Evolutionary conservation across 2,888 invertebrate species (phyloP).

Genomic region (Corythucha ciliata): DNA sequence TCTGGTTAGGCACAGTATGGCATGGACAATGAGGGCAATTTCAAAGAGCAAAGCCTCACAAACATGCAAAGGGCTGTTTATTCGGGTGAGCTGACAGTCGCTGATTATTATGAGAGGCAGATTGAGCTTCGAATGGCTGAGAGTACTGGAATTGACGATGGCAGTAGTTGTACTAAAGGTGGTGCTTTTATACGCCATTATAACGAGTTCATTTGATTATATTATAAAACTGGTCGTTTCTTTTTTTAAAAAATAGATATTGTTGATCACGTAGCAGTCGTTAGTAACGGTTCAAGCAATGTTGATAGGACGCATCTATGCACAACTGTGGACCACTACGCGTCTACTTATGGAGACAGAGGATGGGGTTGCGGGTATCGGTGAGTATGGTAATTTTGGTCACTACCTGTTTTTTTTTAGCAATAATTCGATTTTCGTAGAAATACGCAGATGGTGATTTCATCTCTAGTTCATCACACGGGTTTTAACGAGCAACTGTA

Average conservation of each 20-base stretch:
- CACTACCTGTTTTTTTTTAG: background rate
- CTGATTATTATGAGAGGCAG: constrained; percentile 75
- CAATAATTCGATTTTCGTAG: constrained; percentile 40
- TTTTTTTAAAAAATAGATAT: constrained; percentile 37
- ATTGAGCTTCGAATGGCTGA: constrained; percentile 65
- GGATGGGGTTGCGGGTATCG: constrained; percentile 89
- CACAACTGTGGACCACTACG: constrained; percentile 75
- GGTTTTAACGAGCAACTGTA: constrained; percentile 53
- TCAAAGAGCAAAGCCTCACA: constrained; percentile 64
- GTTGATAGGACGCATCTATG: constrained; percentile 64
- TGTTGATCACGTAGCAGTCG: constrained; percentile 36
- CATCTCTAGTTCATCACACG: constrained; percentile 61
- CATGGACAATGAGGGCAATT: constrained; percentile 80
- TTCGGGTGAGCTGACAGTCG: constrained; percentile 74
- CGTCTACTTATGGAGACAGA: constrained; percentile 76
- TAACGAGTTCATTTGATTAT: background rate
- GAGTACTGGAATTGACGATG: constrained; percentile 70
- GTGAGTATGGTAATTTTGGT: constrained; percentile 30
- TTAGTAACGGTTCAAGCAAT: constrained; percentile 47
- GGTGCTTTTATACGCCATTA: constrained; percentile 26
- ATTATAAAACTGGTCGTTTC: background rate
- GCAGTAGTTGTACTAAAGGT: constrained; percentile 72
- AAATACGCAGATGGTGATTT: constrained; percentile 86
- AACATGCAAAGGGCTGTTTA: constrained; percentile 75
- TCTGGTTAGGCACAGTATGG: constrained; percentile 64